Evolutionary conservation across 2,888 invertebrate species (phyloP).

Genomic region (Lasioglossum morio): DNA sequence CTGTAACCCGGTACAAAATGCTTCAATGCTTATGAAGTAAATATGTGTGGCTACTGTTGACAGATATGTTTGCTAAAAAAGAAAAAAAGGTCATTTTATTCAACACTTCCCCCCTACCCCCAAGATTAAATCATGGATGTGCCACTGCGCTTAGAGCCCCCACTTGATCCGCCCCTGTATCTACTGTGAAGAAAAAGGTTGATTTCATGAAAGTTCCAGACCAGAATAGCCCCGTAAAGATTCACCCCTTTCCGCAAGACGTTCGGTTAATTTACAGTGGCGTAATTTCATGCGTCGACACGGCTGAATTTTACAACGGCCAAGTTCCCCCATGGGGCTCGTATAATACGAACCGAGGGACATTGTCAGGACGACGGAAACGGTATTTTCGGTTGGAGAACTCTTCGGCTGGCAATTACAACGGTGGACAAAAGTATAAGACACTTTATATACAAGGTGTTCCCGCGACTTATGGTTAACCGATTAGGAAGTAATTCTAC

Average conservation of each 20-base stretch:
- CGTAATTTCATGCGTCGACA: constrained; percentile 22
- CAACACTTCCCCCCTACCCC: no score
- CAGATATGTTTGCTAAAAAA: no score
- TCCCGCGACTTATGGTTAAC: no score
- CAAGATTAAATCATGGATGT: no score
- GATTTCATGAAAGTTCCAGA: background rate
- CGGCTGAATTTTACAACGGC: constrained; percentile 18
- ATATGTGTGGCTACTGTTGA: no score
- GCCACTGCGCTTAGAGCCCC: no score
- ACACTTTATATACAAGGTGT: background rate
- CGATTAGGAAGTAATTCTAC: no score
- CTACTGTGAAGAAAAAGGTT: background rate
- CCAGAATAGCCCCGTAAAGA: background rate
- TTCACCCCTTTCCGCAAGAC: background rate
- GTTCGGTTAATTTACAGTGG: constrained; percentile 28
- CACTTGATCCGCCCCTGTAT: no score
- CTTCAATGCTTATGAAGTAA: no score
- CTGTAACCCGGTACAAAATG: no score
- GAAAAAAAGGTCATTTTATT: no score
- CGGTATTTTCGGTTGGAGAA: constrained; percentile 38
- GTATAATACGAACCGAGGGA: constrained; percentile 18
- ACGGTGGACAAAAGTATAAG: background rate
- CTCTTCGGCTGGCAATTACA: constrained; percentile 11
- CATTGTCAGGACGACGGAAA: background rate
- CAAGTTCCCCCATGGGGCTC: background rate